Base-by-base conservation (phyloP, 92 coral and sea anemone genomes). In the Siderastrea siderea region DNA sequence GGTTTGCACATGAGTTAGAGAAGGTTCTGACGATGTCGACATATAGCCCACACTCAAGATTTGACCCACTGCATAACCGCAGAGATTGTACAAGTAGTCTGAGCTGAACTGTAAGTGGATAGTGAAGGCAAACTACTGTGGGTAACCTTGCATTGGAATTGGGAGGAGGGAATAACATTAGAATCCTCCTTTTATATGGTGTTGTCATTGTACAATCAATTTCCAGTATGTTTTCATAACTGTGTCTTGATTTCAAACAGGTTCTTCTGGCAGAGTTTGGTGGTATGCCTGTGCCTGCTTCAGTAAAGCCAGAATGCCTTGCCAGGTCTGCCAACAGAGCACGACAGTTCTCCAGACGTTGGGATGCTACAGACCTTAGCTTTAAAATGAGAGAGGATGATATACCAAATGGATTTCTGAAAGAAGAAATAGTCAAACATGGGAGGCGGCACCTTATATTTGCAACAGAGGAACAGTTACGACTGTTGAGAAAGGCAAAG, bases 361-460 rank as follows among this genome's bases (percentile, higher is more conserved):
- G 49, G 17, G 65, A 50, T 68, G 62, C 84, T 19, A 10, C 44
- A 4, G 38, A 81, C 12, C 77, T 46, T 6, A 45, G 61, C 6
- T 81, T 81, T 49, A 66, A 67, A 47, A 9, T 81, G 15, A 26
- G 68, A 6, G 86, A 81, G 61, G 68, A 81, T 48, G 77, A 66
- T 19, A 10, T 81, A 47, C 86, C 86, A 49, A 63, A 9, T n/a
- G 85, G 16, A 4, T 80, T 81, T 19, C 46, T 67, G 11, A 44
- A 66, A 62, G 60, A 51, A 49, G 86, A 81, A 59, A 44, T 81
- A 3, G 16, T 54, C 4, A 60, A 68, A 53, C 75, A 81, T 26
- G 86, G 86, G n/a, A 53, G 63, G 55, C 55, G 86, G 75, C 77
- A 81, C 59, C 75, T 81, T n/a, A 16, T 81, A 12, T 81, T 81